phyloP scores from a whole-genome alignment of 92 coral and sea anemone species.

The Micromussa lordhowensis region DNA sequence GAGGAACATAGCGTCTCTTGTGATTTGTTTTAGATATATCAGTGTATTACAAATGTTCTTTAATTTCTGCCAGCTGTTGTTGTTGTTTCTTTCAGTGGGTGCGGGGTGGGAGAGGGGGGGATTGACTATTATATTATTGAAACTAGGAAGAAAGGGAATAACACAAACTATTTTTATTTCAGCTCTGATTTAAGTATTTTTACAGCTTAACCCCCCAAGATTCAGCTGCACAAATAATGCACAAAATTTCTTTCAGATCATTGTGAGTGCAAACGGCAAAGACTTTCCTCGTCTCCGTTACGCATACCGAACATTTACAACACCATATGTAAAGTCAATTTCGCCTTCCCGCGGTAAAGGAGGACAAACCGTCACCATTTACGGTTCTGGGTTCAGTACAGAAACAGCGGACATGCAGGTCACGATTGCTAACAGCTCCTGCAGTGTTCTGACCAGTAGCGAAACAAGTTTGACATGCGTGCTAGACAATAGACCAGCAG shows the following conservation, averaged over 20 bases:
- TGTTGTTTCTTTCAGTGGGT: too few relatives aligned
- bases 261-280: slow-evolving; percentile 52
- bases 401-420: slow-evolving; percentile 60
- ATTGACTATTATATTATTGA: too few relatives aligned
- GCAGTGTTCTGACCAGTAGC: slow-evolving; percentile 57
- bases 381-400: slow-evolving; percentile 77
- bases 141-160: neutral
- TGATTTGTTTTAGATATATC: too few relatives aligned
- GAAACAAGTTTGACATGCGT: slow-evolving; percentile 57
- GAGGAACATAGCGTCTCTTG: neutral
- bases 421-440: slow-evolving; percentile 68
- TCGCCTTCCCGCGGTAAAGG: slow-evolving; percentile 75
- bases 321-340: slow-evolving; percentile 73
- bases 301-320: slow-evolving; percentile 67
- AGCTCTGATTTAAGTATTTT: neutral
- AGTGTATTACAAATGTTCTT: neutral
- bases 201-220: neutral
- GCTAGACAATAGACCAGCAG: slow-evolving; percentile 65
- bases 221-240: neutral
- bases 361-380: slow-evolving; percentile 67
- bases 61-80: neutral
- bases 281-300: slow-evolving; percentile 74
- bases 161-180: neutral
- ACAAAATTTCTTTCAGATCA: slow-evolving; percentile 37
- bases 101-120: too few relatives aligned